phyloP scores from a whole-genome alignment of 2,113 vertebrate genomes.

The Crotalus viridis region DNA sequence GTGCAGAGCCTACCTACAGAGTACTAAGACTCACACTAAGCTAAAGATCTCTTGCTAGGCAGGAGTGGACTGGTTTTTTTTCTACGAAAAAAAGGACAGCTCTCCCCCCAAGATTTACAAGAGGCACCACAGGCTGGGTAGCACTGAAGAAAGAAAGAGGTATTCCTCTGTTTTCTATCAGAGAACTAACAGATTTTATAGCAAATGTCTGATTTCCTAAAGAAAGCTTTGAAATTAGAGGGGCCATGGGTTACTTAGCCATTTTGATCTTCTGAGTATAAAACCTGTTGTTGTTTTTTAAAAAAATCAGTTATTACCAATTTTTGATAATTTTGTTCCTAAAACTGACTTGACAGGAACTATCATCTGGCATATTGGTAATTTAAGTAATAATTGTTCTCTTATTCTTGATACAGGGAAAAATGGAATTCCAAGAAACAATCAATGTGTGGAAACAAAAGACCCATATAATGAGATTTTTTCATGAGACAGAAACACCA shows the following conservation, averaged over 20 bases:
- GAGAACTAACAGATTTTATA: background rate
- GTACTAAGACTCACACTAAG: background rate
- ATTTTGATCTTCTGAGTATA: background rate
- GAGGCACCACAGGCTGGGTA: background rate
- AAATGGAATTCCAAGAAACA: constrained; percentile 94
- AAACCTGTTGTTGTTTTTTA: background rate
- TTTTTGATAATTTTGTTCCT: background rate
- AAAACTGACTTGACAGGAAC: background rate
- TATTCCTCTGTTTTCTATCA: background rate
- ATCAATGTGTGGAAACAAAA: constrained; percentile 94
- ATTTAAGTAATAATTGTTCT: background rate
- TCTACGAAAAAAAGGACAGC: background rate
- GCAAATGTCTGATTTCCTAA: background rate
- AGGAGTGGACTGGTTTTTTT: background rate
- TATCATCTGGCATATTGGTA: background rate
- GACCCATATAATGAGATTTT: constrained; percentile 95
- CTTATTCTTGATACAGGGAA: constrained; percentile 75
- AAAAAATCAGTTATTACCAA: background rate
- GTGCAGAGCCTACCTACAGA: background rate
- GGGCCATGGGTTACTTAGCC: background rate
- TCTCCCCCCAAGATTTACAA: background rate
- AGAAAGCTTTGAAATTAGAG: background rate
- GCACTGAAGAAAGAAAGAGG: background rate
- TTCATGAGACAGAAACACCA: constrained; percentile 80
- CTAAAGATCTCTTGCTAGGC: background rate